These are phyloP conservation scores for Columba guinea DNA, from an alignment of 2,797 vertebrate genomes.

Conservation along the genomic window DNA sequence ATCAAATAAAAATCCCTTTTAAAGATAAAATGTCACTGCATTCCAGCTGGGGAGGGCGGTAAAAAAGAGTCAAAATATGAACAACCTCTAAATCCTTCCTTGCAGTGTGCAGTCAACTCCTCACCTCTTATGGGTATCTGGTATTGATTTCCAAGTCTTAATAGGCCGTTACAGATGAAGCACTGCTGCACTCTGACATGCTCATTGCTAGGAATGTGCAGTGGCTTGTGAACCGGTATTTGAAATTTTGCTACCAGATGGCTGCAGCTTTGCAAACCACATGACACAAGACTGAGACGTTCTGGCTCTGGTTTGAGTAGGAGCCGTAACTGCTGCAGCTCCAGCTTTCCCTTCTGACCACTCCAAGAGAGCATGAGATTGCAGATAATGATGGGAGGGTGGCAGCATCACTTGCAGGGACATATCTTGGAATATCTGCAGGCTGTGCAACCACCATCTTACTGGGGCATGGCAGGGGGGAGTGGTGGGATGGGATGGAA, in stretches of 20 bases:
- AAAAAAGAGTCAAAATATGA: not conserved
- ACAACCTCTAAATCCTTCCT: not conserved
- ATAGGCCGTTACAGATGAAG: not conserved
- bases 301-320: not conserved
- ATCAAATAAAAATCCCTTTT: not conserved
- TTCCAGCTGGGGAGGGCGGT: not conserved
- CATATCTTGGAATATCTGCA: not conserved
- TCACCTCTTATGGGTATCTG: not conserved
- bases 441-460: not conserved
- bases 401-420: not conserved
- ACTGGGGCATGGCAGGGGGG: too few relatives aligned
- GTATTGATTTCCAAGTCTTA: not conserved
- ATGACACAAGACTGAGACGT: not conserved
- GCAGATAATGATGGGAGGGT: not conserved
- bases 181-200: not conserved
- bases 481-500: too few relatives aligned
- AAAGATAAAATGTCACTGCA: not conserved
- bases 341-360: not conserved
- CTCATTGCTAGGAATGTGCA: not conserved
- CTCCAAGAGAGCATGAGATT: not conserved
- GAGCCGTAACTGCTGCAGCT: not conserved
- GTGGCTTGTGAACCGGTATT: not conserved
- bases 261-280: slow-evolving; percentile 17
- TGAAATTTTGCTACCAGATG: slow-evolving; percentile 29
- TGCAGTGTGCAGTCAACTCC: not conserved